Conservation (phyloP, 2,888 invertebrate genomes). For the Hypsopygia costalis region DNA sequence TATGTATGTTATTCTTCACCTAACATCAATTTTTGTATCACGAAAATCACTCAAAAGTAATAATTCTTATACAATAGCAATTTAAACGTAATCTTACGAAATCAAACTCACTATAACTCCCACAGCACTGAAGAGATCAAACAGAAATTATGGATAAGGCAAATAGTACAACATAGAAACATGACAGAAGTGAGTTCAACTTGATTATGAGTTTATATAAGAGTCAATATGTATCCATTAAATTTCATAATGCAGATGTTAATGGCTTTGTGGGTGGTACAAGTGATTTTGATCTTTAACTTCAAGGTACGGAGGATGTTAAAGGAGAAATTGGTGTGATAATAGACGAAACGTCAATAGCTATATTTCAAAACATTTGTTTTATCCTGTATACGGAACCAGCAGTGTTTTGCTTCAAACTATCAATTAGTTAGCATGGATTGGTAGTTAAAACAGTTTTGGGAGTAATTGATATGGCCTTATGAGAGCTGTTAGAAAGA, state of each 20-base stretch:
- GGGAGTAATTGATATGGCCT: not conserved
- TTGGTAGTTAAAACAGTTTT: constrained; percentile 1
- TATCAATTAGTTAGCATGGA: constrained; percentile 10
- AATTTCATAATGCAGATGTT: constrained; percentile 32
- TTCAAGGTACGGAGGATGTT: not conserved
- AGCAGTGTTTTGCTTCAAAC: not conserved
- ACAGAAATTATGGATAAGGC: constrained; percentile 40
- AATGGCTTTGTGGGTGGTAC: constrained; percentile 6
- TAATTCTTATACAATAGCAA: constrained; percentile 35
- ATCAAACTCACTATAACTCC: constrained; percentile 13
- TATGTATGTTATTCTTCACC: no score
- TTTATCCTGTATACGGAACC: not conserved
- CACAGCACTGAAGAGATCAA: constrained; percentile 24
- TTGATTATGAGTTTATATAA: constrained; percentile 56
- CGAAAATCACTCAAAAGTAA: constrained; percentile 29
- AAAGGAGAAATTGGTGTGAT: constrained; percentile 1
- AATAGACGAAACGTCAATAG: constrained; percentile 25
- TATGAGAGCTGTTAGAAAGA: not conserved
- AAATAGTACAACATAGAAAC: constrained; percentile 41
- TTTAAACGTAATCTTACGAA: constrained; percentile 30
- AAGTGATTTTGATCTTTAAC: constrained; percentile 16
- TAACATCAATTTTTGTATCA: no score
- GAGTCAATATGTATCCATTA: constrained; percentile 39
- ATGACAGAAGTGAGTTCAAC: constrained; percentile 54
- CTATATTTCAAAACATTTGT: constrained; percentile 34